Conservation (phyloP, 2,888 invertebrate species). For the Falcaria lacertinaria region DNA sequence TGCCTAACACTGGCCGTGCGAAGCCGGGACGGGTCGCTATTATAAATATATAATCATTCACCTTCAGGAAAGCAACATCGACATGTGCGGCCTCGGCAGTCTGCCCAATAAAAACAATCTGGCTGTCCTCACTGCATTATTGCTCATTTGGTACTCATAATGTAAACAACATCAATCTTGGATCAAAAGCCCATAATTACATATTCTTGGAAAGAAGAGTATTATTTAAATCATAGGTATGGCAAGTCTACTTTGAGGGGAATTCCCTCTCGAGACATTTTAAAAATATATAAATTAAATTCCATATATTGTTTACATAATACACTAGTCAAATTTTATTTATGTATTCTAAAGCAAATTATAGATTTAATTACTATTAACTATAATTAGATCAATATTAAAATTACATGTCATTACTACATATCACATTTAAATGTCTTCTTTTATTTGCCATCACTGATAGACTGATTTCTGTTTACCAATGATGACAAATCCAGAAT, state of each 20-base stretch:
- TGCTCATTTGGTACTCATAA: slow-evolving; percentile 23
- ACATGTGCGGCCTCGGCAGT: slow-evolving; percentile 81
- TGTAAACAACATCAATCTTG: too few relatives aligned
- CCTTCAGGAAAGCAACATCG: slow-evolving; percentile 84
- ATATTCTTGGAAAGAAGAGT: too few relatives aligned
- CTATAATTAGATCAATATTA: slow-evolving; percentile 9
- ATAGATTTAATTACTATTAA: too few relatives aligned
- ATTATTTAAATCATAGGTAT: background rate
- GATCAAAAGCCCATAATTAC: too few relatives aligned
- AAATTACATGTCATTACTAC: slow-evolving; percentile 56
- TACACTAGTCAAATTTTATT: too few relatives aligned
- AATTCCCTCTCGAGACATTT: too few relatives aligned
- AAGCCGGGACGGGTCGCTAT: background rate
- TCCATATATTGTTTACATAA: too few relatives aligned
- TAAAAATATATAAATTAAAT: too few relatives aligned
- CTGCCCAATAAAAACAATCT: slow-evolving; percentile 31
- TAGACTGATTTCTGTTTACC: slow-evolving; percentile 1
- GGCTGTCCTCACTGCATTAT: slow-evolving; percentile 35
- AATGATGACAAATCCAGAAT: background rate
- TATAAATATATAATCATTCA: too few relatives aligned
- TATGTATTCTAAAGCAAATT: too few relatives aligned
- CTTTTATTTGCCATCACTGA: slow-evolving; percentile 1
- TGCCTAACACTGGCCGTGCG: too few relatives aligned
- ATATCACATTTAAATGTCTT: slow-evolving; percentile 42
- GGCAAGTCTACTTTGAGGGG: too few relatives aligned